These are phyloP conservation scores for Platysternon megacephalum DNA, from an alignment of 2,113 vertebrate genomes.

Conservation along the genomic window DNA sequence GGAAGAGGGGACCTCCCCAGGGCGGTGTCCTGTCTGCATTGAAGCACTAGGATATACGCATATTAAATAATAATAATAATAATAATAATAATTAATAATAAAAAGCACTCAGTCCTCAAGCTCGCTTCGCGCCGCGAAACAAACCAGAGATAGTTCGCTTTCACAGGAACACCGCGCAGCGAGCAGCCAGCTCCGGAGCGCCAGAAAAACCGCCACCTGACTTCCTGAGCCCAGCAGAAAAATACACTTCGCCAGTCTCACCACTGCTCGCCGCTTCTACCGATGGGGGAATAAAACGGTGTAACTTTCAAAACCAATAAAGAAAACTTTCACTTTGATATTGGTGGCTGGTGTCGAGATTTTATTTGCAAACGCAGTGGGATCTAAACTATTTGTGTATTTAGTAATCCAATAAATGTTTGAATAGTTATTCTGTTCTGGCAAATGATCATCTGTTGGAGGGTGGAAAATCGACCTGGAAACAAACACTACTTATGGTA, in stretches of 20 bases:
- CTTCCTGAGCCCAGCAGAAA: too few species aligned
- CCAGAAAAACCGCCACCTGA: too few species aligned
- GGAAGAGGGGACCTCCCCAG: neutral
- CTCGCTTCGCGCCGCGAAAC: neutral
- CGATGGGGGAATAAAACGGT: too few species aligned
- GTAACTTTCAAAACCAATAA: too few species aligned
- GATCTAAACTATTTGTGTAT: neutral
- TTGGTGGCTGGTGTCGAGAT: neutral
- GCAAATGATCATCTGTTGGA: neutral
- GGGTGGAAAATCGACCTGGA: neutral
- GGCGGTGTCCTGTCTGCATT: neutral
- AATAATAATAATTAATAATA: too few species aligned
- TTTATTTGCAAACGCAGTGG: neutral
- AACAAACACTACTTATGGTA: neutral
- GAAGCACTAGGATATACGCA: too few species aligned
- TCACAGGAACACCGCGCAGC: too few species aligned
- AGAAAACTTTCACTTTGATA: neutral
- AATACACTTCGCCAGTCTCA: too few species aligned
- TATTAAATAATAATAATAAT: too few species aligned
- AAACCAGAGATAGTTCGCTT: neutral
- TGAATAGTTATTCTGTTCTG: accelerated
- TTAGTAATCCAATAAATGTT: neutral
- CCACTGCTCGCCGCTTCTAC: too few species aligned
- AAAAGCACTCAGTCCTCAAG: too few species aligned
- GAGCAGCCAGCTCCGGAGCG: too few species aligned